These are phyloP conservation scores for Synanthedon tipuliformis DNA, from an alignment of 2,888 invertebrate genomes.

Conservation along the genomic window DNA sequence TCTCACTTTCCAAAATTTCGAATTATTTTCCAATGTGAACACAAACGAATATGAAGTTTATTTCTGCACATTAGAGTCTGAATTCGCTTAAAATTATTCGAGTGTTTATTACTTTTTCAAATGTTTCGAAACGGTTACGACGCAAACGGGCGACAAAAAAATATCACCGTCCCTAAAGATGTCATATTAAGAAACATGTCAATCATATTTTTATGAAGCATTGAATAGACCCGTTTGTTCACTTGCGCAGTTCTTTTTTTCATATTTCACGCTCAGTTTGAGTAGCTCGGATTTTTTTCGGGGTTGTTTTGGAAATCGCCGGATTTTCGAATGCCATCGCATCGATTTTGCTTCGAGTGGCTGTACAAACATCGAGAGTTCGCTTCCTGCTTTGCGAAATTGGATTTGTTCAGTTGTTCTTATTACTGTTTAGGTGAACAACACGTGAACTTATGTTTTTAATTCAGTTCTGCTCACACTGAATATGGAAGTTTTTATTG, in stretches of 20 bases:
- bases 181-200: conserved; percentile 71
- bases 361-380: conserved; percentile 37
- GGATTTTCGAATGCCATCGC: conserved; percentile 25
- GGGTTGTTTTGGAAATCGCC: conserved; percentile 30
- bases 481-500: too few relatives aligned
- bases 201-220: conserved; percentile 69
- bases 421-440: too few relatives aligned
- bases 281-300: conserved; percentile 33
- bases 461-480: too few relatives aligned
- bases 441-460: too few relatives aligned
- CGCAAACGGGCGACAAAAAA: conserved; percentile 58
- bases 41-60: conserved; percentile 1
- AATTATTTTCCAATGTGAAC: not conserved
- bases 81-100: not conserved
- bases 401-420: too few relatives aligned
- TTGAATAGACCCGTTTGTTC: conserved; percentile 54
- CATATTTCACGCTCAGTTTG: conserved; percentile 64
- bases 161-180: conserved; percentile 66
- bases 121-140: not conserved
- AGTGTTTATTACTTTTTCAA: not conserved
- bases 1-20: conserved; percentile 24
- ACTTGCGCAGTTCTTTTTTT: conserved; percentile 56
- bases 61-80: conserved; percentile 1
- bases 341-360: conserved; percentile 28
- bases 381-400: conserved; percentile 38